Base-by-base conservation (phyloP, 2,797 vertebrate genomes). In the Catamblyrhynchus diadema region DNA sequence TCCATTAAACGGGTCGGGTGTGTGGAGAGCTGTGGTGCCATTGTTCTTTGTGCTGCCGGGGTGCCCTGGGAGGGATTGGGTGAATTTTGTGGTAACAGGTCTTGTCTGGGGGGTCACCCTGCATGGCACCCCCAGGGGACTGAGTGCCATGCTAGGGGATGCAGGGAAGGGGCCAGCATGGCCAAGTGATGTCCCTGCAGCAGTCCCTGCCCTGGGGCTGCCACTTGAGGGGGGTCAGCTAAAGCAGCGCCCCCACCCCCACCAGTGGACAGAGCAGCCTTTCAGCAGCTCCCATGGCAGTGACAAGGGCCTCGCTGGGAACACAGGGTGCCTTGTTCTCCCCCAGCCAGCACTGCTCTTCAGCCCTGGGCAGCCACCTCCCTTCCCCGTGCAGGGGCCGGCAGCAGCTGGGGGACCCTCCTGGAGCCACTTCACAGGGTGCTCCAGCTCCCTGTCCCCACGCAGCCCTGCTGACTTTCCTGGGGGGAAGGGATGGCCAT, bases 301-400 rank as follows among this genome's bases (percentile, higher is more conserved):
- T 9, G 8, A 88, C 72, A 3, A 15, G 14, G 35, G 81, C 72
- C 78, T 62, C 0, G 14, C 60, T 8, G 12, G 86, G 88, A 96
- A 96, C 94, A 96, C 95, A 93, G 92, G 3, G 2, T 0, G 86
- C 95, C 92, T 96, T 96, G 96, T 96, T 96, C 95, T 93, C 45
- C 44, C 48, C 22, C 1, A 1, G 57, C 74, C 42, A 1, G 67
- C 66, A 13, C 70, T 0, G 0, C 1, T 3, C 72, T 72, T 25
- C 14, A 15, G 81, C 78, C 73, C 32, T 0, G 0, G 44, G 72
- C 8, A 0, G 73, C 78, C 18, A 7, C 27, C 60, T 75, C 67
- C 59, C 14, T 23, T 64, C 95, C 61, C 72, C 0, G 0, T 44
- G 59, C 82, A 47, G 79, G 70, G 91, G 57, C 72, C 1, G 0